Evolutionary conservation across 2,888 invertebrate genomes (phyloP).

Genomic region (Pocota personata): DNA sequence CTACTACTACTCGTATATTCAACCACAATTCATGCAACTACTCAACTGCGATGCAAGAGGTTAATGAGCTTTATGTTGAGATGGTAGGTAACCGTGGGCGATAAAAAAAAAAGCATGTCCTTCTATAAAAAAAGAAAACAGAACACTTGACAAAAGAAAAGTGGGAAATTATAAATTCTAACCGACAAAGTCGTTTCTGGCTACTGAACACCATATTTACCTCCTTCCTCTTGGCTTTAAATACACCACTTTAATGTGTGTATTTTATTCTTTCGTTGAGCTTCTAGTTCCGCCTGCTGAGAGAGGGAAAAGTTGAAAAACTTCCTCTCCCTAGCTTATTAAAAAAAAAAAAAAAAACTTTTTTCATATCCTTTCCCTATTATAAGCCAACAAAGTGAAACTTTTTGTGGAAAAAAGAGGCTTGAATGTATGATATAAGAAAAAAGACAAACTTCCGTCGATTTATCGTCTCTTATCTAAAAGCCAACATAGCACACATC

Average conservation of each 20-base stretch:
- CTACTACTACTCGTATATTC: not conserved
- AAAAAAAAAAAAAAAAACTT: not conserved
- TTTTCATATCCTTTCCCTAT: not conserved
- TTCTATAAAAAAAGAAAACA: not conserved
- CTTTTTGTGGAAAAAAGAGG: not conserved
- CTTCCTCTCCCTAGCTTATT: not conserved
- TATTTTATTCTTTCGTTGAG: not conserved
- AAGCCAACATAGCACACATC: not conserved
- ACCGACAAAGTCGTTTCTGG: not conserved
- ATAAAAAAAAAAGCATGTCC: not conserved
- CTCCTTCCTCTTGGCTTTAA: not conserved
- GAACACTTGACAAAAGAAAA: not conserved
- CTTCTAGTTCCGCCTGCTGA: not conserved
- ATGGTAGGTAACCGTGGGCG: too few species aligned
- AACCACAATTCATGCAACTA: not conserved
- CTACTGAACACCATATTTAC: not conserved
- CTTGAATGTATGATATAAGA: too few species aligned
- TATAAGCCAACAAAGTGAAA: not conserved
- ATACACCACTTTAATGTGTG: not conserved
- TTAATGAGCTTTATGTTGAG: not conserved
- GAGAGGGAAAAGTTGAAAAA: not conserved
- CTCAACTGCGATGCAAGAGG: not conserved
- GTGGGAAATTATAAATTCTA: not conserved
- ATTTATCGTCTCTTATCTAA: conserved; percentile 1
- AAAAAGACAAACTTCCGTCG: not conserved